These are phyloP conservation scores for Malacoraja senta DNA, from an alignment of 2,797 vertebrate genomes.

Conservation along the genomic window DNA sequence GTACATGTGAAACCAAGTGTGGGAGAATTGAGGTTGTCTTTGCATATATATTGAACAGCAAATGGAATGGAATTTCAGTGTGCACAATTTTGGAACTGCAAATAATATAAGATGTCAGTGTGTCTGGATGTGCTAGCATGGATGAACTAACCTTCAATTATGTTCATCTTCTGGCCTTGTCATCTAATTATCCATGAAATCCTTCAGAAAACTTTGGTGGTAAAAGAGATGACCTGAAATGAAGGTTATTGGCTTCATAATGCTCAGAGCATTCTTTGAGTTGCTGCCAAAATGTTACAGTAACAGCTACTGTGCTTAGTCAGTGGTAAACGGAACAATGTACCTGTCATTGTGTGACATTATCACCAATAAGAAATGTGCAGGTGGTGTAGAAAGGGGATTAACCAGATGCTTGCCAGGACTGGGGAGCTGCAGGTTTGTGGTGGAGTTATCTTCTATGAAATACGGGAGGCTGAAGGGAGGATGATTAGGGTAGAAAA, in stretches of 20 bases:
- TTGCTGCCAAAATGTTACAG: not conserved
- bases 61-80: not conserved
- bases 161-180: not conserved
- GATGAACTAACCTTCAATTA: not conserved
- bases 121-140: not conserved
- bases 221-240: not conserved
- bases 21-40: not conserved
- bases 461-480: no score
- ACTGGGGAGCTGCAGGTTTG: no score
- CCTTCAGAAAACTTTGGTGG: not conserved
- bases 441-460: no score
- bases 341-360: not conserved
- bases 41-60: not conserved
- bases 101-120: not conserved
- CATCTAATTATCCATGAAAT: not conserved
- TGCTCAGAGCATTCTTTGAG: not conserved
- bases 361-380: not conserved
- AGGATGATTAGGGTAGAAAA: no score
- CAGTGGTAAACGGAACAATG: not conserved
- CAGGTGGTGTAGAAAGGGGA: no score
- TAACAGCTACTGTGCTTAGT: not conserved
- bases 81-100: not conserved
- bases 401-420: no score
- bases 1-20: not conserved
- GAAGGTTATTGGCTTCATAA: not conserved